These are phyloP conservation scores for Orthonyx spaldingii DNA, from an alignment of 2,113 vertebrate species.

Conservation along the genomic window DNA sequence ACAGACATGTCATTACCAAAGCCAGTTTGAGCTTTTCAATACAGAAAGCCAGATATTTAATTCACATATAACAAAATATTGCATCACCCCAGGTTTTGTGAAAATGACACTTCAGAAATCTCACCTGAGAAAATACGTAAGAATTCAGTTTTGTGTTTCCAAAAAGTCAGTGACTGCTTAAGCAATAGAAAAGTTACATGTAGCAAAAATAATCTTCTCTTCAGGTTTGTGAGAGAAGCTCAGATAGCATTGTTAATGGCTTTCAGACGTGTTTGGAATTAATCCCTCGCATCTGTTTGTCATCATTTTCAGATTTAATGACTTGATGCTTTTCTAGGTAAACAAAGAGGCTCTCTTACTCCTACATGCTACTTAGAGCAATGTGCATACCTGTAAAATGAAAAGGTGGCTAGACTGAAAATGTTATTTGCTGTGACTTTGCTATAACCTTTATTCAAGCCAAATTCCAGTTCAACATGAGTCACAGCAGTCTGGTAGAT, in stretches of 20 bases:
- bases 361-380: not conserved
- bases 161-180: not conserved
- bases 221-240: not conserved
- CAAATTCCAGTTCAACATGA: not conserved
- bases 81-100: not conserved
- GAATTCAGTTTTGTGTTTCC: not conserved
- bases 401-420: not conserved
- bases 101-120: not conserved
- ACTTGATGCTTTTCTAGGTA: not conserved
- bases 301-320: not conserved
- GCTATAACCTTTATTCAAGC: not conserved
- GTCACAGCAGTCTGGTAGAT: not conserved
- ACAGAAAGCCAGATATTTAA: not conserved
- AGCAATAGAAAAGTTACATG: not conserved
- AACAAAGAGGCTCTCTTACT: not conserved
- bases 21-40: not conserved
- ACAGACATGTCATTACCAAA: not conserved
- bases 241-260: not conserved
- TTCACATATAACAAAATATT: not conserved
- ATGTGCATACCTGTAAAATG: not conserved
- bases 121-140: not conserved
- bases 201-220: not conserved
- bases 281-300: not conserved
- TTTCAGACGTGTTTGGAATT: not conserved
- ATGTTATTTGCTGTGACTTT: not conserved